Conservation (phyloP, 2,113 vertebrate genomes). For the Uropsilus gracilis region DNA sequence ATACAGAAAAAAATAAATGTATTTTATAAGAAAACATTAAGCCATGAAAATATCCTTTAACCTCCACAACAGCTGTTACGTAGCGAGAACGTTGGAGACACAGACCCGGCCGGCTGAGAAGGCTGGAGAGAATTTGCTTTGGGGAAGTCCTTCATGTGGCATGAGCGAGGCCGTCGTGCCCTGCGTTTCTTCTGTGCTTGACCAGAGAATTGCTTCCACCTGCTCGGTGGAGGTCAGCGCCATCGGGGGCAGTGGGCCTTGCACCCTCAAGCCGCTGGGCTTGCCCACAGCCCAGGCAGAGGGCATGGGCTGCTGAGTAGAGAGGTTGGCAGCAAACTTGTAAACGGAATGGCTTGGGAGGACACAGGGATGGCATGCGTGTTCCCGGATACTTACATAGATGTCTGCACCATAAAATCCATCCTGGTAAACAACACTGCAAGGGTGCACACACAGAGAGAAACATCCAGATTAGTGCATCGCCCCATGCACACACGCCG, state of each 20-base stretch:
- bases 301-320: slow-evolving; percentile 69
- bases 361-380: slow-evolving; percentile 86
- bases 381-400: slow-evolving; percentile 98
- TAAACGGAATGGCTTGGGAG: slow-evolving; percentile 84
- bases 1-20: too few relatives aligned
- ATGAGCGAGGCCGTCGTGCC: slow-evolving; percentile 2
- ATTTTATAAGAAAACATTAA: background rate
- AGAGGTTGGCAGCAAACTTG: slow-evolving; percentile 86
- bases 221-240: too few relatives aligned
- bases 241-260: too few relatives aligned
- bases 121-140: background rate
- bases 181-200: slow-evolving; percentile 71
- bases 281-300: slow-evolving; percentile 73
- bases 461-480: slow-evolving; percentile 93
- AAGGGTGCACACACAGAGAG: slow-evolving; percentile 93
- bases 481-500: slow-evolving; percentile 91
- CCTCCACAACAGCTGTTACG: background rate
- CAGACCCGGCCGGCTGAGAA: background rate
- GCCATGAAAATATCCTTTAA: slow-evolving; percentile 71
- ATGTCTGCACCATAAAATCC: slow-evolving; percentile 99
- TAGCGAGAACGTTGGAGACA: background rate
- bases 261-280: too few relatives aligned
- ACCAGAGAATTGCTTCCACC: too few relatives aligned
- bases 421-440: slow-evolving; percentile 99
- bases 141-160: background rate